These are phyloP conservation scores for Leistus spinibarbis DNA, from an alignment of 2,888 invertebrate species.

Conservation along the genomic window DNA sequence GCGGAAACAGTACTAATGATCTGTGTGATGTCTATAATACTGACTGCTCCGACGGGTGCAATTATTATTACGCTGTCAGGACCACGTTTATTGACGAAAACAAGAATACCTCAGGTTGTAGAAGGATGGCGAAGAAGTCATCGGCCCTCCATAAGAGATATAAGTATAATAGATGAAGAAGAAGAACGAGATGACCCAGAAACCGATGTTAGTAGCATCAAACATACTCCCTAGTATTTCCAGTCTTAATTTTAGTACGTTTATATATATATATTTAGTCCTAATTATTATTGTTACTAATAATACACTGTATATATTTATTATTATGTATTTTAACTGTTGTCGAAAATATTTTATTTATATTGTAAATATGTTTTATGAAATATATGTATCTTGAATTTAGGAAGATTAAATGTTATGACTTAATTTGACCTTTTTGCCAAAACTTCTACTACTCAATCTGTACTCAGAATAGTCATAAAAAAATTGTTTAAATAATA, in stretches of 20 bases:
- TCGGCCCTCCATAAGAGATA: conserved; percentile 83
- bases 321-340: conserved; percentile 25
- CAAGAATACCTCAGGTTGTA: conserved; percentile 70
- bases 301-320: conserved; percentile 32
- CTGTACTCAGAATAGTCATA: not conserved
- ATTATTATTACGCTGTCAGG: conserved; percentile 82
- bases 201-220: conserved; percentile 34
- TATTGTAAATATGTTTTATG: conserved; percentile 32
- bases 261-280: not conserved
- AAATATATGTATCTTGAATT: conserved; percentile 5
- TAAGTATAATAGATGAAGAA: conserved; percentile 85
- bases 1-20: conserved; percentile 76
- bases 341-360: conserved; percentile 28
- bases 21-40: conserved; percentile 79
- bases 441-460: too few species aligned
- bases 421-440: too few species aligned
- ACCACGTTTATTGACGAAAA: conserved; percentile 77
- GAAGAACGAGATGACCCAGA: conserved; percentile 69
- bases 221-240: conserved; percentile 31
- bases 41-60: conserved; percentile 85
- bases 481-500: conserved; percentile 2
- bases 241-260: not conserved
- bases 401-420: too few species aligned
- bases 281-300: conserved; percentile 1
- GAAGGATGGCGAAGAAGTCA: conserved; percentile 83